phyloP scores from a whole-genome alignment of 2,888 invertebrate genomes.

The Idaea biselata region DNA sequence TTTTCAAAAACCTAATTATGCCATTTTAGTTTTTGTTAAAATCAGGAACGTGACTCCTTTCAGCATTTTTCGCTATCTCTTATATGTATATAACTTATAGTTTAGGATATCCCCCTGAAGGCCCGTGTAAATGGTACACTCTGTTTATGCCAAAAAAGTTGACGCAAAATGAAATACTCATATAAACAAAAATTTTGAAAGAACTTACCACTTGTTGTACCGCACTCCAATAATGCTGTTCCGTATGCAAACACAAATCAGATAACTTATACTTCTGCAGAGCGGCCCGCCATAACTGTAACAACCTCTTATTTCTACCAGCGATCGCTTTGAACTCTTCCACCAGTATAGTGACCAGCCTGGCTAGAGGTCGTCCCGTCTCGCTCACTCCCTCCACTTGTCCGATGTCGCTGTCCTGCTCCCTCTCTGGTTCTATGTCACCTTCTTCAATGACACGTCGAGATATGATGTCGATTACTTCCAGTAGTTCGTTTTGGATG shows the following conservation, averaged over 20 bases:
- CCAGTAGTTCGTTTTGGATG: constrained; percentile 90
- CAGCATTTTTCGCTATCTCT: too few species aligned
- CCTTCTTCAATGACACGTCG: constrained; percentile 86
- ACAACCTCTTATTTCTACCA: constrained; percentile 77
- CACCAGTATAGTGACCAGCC: constrained; percentile 53
- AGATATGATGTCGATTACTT: constrained; percentile 89
- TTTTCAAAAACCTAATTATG: too few species aligned
- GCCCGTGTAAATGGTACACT: too few species aligned
- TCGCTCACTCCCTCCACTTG: constrained; percentile 52
- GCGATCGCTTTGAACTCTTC: constrained; percentile 68
- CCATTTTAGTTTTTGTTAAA: too few species aligned
- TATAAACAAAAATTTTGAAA: not conserved
- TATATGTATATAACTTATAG: too few species aligned
- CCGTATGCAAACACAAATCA: constrained; percentile 82
- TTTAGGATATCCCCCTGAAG: too few species aligned
- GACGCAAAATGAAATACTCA: too few species aligned
- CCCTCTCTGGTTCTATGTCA: constrained; percentile 57
- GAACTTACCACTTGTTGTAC: constrained; percentile 91
- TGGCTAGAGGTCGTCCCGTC: constrained; percentile 60
- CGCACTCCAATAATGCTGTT: constrained; percentile 91
- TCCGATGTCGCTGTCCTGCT: constrained; percentile 49
- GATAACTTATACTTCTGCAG: constrained; percentile 88
- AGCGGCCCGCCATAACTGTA: constrained; percentile 91
- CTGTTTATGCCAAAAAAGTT: too few species aligned
- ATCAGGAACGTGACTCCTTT: too few species aligned